Evolutionary conservation across 2,888 invertebrate genomes (phyloP), one percentile per base, ranked within the genome.

Genomic region (Malthinus flaveolus): DNA sequence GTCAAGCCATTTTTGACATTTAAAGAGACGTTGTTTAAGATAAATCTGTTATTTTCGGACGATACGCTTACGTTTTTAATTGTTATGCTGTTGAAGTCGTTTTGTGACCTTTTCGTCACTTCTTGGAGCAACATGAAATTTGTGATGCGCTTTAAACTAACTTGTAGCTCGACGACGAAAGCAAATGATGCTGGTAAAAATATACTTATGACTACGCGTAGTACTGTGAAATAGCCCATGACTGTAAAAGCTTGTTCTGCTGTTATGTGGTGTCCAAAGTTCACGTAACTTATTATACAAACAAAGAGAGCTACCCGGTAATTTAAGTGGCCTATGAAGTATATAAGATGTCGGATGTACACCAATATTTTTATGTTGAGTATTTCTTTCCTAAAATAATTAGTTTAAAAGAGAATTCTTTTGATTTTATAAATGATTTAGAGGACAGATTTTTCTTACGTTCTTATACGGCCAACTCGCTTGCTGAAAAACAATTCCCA

Each of bases 181-280:
- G 90, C 87, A 65, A 95, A 87, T 45, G 88, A 90, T 80, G 90
- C 88, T 0, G 96, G 95, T 68, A 96, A 91, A 78, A 91, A 91
- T 9, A 94, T 88, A 0, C 92, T 93, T 87, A 95, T 90, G 7
- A 91, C 88, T 68, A 90, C 87, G 32, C 93, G 83, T 56, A 96
- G 80, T 53, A 93, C 89, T 71, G 92, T 93, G 80, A 93, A 95
- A 75, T 95, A 90, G 6, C 94, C 90, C 11, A 93, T 89, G 47
- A 95, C 85, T 56, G 95, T 91, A 78, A 94, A 95, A 10, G 93
- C 91, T 73, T 85, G 84, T 73, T 94, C 91, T 3, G 96, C 89
- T 4, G 87, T 89, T 66, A 96, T 84, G 67, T 84, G 77, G 66
- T 89, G 80, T 13, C 89, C 89, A 3, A 87, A 80, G 46, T 90